These are phyloP conservation scores for Nixonia krombeini DNA, from an alignment of 1,140 invertebrate genomes.

Conservation along the genomic window DNA sequence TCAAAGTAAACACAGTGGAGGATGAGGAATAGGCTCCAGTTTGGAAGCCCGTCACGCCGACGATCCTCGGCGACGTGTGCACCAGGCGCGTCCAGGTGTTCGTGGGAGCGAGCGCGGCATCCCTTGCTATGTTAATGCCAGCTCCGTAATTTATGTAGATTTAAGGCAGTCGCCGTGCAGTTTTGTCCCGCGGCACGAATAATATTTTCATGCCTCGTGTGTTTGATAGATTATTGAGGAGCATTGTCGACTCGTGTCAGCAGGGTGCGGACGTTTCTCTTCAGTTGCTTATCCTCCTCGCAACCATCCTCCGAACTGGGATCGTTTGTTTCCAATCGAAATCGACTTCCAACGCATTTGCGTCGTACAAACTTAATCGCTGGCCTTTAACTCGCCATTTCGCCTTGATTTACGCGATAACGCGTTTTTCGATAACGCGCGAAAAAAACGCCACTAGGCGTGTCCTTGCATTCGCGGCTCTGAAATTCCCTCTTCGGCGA, in stretches of 20 bases:
- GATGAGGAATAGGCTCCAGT: slow-evolving; percentile 30
- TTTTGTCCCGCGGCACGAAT: slow-evolving; percentile 35
- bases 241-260: slow-evolving; percentile 26
- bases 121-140: slow-evolving; percentile 54
- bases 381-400: no score
- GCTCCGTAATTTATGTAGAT: slow-evolving; percentile 61
- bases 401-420: no score
- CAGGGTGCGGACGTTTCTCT: slow-evolving; percentile 15
- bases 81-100: slow-evolving; percentile 47
- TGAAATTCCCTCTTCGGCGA: no score
- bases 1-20: background rate
- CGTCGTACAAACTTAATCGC: no score
- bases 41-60: slow-evolving; percentile 37
- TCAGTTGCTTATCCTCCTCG: no score
- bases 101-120: slow-evolving; percentile 36
- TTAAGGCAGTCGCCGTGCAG: slow-evolving; percentile 51
- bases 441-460: no score
- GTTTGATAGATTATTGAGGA: slow-evolving; percentile 36
- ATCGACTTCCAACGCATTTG: no score
- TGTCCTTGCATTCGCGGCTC: no score
- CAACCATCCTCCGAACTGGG: no score
- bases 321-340: no score
- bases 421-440: no score
- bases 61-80: slow-evolving; percentile 27
- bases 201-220: slow-evolving; percentile 38